A percentile compares a stretch with the other conserved stretches of the same genome.
phyloP scores from a whole-genome alignment of 2,113 vertebrate genomes.

The Engystomops pustulosus region DNA sequence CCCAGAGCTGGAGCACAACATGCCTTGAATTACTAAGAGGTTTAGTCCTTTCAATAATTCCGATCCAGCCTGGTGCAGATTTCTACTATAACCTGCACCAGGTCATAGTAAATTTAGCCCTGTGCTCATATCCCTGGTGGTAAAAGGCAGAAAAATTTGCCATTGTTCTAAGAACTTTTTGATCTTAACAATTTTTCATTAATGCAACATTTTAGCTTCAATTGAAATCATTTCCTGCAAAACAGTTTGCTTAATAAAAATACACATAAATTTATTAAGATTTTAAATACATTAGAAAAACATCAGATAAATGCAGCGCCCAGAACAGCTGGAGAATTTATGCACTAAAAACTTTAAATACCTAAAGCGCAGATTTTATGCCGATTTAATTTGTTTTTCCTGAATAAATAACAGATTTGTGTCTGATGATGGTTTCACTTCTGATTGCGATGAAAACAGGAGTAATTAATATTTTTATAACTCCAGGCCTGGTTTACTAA shows the following conservation, averaged over 20 bases:
- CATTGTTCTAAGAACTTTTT: no score
- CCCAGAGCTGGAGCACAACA: no score
- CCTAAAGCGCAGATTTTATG: neutral
- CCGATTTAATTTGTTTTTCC: conserved; percentile 43
- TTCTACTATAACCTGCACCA: no score
- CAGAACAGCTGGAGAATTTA: conserved; percentile 5
- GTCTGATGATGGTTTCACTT: conserved; percentile 20
- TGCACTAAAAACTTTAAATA: conserved; percentile 57
- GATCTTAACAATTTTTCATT: neutral
- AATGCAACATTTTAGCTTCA: neutral
- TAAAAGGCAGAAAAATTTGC: no score
- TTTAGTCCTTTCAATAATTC: no score
- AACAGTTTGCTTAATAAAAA: conserved; percentile 38
- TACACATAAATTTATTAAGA: conserved; percentile 13
- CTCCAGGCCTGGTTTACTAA: conserved; percentile 41
- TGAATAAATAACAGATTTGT: conserved; percentile 48
- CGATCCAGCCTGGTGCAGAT: no score
- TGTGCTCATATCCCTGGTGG: no score
- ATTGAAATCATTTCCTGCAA: neutral
- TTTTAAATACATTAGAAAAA: conserved; percentile 56
- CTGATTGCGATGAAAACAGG: conserved; percentile 41
- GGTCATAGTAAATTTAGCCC: no score
- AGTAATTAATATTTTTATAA: conserved; percentile 50
- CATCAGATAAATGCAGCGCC: conserved; percentile 41
- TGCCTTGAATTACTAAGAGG: no score